phyloP scores from a whole-genome alignment of 1,140 invertebrate species.

The Fopius arisanus region DNA sequence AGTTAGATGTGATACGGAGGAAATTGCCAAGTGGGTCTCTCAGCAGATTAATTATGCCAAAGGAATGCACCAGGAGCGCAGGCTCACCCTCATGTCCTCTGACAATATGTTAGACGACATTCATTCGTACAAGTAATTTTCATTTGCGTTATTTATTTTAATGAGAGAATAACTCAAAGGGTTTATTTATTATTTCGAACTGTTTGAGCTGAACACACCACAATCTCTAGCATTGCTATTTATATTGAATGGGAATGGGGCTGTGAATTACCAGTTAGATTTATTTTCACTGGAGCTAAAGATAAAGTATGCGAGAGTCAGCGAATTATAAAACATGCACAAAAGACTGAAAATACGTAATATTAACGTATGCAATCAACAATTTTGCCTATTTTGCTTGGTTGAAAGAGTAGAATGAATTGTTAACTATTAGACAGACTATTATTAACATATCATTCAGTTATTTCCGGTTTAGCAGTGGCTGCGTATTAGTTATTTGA shows the following conservation, averaged over 20 bases:
- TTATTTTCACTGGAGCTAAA: not conserved
- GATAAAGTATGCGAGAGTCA: not conserved
- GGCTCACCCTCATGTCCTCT: conserved; percentile 59
- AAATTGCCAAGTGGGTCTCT: conserved; percentile 78
- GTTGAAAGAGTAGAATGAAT: not conserved
- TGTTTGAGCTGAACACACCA: no score
- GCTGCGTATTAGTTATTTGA: not conserved
- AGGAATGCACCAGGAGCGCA: conserved; percentile 82
- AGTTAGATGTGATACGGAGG: conserved; percentile 82
- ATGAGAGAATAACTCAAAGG: not conserved
- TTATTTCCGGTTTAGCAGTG: not conserved
- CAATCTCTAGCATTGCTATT: not conserved
- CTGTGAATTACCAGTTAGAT: conserved; percentile 2
- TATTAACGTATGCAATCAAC: not conserved
- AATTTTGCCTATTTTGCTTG: not conserved
- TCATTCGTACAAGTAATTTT: conserved; percentile 56
- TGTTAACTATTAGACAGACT: not conserved
- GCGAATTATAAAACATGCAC: not conserved
- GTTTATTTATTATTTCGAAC: no score
- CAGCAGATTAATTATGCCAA: conserved; percentile 87
- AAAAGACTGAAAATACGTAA: conserved; percentile 5
- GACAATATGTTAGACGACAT: conserved; percentile 63
- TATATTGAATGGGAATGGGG: not conserved
- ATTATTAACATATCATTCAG: not conserved
- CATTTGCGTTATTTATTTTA: not conserved